Conservation (phyloP, 1,140 invertebrate genomes). For the Druon quercuslanigerum region DNA sequence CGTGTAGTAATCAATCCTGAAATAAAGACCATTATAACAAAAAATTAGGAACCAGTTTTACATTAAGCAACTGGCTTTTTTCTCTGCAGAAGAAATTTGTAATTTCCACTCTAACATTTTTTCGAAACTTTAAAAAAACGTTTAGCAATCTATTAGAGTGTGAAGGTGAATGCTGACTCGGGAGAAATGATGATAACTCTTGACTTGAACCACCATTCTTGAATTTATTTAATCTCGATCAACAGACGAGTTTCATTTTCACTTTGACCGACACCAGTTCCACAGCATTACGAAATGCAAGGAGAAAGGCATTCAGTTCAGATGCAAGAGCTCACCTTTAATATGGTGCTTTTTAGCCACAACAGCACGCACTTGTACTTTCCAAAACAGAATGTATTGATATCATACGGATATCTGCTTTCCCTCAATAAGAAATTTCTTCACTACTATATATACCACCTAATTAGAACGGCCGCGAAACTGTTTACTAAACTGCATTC, state of each 20-base stretch:
- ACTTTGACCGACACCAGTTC: conserved; percentile 19
- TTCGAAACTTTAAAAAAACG: not conserved
- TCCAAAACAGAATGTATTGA: not conserved
- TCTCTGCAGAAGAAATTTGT: not conserved
- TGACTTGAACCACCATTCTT: not conserved
- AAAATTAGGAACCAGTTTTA: too few relatives aligned
- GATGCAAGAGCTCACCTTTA: conserved; percentile 15
- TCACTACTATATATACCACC: not conserved
- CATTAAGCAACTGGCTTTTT: too few relatives aligned
- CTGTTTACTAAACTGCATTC: conserved; percentile 14
- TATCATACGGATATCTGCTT: conserved; percentile 3
- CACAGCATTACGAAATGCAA: conserved; percentile 10
- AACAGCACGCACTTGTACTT: conserved; percentile 20
- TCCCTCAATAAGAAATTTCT: conserved; percentile 22
- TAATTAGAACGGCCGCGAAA: conserved; percentile 21
- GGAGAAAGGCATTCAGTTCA: conserved; percentile 13
- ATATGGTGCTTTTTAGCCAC: not conserved
- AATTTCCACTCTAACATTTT: not conserved
- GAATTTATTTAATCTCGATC: conserved; percentile 5
- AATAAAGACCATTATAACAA: too few relatives aligned
- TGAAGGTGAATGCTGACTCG: conserved; percentile 10
- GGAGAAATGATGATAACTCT: not conserved
- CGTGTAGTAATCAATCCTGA: too few relatives aligned
- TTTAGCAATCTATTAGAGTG: not conserved
- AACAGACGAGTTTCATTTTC: conserved; percentile 15